These are phyloP conservation scores for western clawed frog (Xenopus tropicalis) DNA, from an alignment of 2,113 vertebrate genomes.

Conservation along the genomic window UCB_Xtro_10.0 CM004443.2:165462001-165462500, in stretches of 20 bases:
- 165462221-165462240: conserved; percentile 70
- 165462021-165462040: too few species aligned
- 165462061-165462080: too few species aligned
- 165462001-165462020: too few species aligned
- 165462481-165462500: too few species aligned
- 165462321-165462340: conserved; percentile 47
- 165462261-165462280: conserved; percentile 40
- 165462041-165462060: too few species aligned
- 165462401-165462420: too few species aligned
- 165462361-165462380: background rate
- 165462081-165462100: too few species aligned
- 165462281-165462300: conserved; percentile 50
- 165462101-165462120: too few species aligned
- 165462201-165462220: conserved; percentile 77
- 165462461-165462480: too few species aligned
- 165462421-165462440: too few species aligned
- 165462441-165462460: too few species aligned
- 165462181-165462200: conserved; percentile 73
- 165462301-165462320: conserved; percentile 63
- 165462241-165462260: conserved; percentile 72
- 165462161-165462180: conserved; percentile 76
- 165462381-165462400: too few species aligned
- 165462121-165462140: conserved; percentile 62
- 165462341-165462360: conserved; percentile 56
- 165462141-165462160: conserved; percentile 80